Percentiles rank a stretch among this genome's conserved stretches.
phyloP scores from a whole-genome alignment of 2,888 invertebrate genomes.

The Thelaira solivaga region DNA sequence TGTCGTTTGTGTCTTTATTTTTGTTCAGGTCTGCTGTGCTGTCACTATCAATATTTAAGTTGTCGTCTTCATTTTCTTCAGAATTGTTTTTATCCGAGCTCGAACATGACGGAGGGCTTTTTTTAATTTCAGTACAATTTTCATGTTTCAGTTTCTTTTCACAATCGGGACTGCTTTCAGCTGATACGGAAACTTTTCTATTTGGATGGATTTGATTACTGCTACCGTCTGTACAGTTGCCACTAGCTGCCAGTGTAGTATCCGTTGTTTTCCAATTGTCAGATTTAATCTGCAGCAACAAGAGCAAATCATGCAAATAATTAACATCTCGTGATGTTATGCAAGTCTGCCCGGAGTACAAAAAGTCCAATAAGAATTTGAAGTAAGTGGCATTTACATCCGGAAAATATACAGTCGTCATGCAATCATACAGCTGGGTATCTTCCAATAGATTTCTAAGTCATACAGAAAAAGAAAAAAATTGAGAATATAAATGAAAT shows the following conservation, averaged over 20 bases:
- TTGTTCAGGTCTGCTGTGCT: conserved; percentile 54
- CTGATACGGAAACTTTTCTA: conserved; percentile 26
- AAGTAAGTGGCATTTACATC: conserved; percentile 88
- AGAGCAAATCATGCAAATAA: conserved; percentile 89
- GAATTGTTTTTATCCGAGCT: conserved; percentile 50
- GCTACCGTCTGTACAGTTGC: neutral
- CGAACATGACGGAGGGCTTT: conserved; percentile 47
- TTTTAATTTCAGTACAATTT: conserved; percentile 52
- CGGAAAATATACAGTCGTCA: conserved; percentile 89
- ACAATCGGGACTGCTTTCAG: conserved; percentile 30
- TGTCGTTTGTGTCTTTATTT: conserved; percentile 43
- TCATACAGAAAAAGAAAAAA: neutral
- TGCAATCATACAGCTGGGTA: conserved; percentile 83
- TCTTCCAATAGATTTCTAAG: conserved; percentile 84
- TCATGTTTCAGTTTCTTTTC: conserved; percentile 54
- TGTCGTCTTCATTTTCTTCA: conserved; percentile 52
- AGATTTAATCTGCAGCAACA: conserved; percentile 90
- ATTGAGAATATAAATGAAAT: too few species aligned
- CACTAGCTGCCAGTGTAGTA: conserved; percentile 72
- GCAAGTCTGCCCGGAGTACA: conserved; percentile 89
- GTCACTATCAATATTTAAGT: conserved; percentile 58
- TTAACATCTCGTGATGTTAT: conserved; percentile 82
- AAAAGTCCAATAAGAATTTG: conserved; percentile 88
- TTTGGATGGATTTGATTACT: conserved; percentile 27
- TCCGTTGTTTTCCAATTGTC: conserved; percentile 83